A percentile compares a stretch with the other conserved stretches of the same genome.
phyloP scores from a whole-genome alignment of 2,113 vertebrate genomes.

The Hepsetus odoe region DNA sequence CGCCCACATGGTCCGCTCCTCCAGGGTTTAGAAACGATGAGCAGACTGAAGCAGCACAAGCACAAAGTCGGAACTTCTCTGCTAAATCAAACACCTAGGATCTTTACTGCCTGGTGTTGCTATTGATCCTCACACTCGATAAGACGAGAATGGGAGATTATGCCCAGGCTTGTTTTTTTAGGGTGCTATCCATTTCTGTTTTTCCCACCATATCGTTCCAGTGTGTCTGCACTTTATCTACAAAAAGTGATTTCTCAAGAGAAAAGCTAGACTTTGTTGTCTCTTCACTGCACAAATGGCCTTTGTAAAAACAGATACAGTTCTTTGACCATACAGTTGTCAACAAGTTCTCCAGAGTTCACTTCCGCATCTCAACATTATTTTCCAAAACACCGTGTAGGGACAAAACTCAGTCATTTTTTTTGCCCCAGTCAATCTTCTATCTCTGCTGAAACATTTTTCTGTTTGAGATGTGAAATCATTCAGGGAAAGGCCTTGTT shows the following conservation, averaged over 20 bases:
- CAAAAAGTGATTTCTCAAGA: constrained; percentile 2
- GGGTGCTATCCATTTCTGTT: background rate
- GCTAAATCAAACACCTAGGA: constrained; percentile 54
- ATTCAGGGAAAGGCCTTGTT: constrained; percentile 30
- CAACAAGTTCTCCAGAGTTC: background rate
- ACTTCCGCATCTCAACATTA: background rate
- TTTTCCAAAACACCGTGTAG: background rate
- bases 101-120: constrained; percentile 29
- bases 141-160: constrained; percentile 41
- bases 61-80: constrained; percentile 38
- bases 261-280: background rate
- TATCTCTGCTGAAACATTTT: constrained; percentile 32
- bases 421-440: constrained; percentile 23
- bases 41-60: constrained; percentile 4
- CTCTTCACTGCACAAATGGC: background rate
- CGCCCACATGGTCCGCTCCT: constrained; percentile 9
- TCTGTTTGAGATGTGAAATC: constrained; percentile 30
- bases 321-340: background rate
- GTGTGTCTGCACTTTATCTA: background rate
- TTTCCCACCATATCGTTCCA: background rate
- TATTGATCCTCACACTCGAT: constrained; percentile 53
- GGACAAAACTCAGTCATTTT: constrained; percentile 22
- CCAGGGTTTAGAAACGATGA: constrained; percentile 21
- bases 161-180: constrained; percentile 48
- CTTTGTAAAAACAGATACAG: background rate